Conservation (phyloP, 35 echinoderm and acorn worm genomes). For the Lytechinus pictus region DNA sequence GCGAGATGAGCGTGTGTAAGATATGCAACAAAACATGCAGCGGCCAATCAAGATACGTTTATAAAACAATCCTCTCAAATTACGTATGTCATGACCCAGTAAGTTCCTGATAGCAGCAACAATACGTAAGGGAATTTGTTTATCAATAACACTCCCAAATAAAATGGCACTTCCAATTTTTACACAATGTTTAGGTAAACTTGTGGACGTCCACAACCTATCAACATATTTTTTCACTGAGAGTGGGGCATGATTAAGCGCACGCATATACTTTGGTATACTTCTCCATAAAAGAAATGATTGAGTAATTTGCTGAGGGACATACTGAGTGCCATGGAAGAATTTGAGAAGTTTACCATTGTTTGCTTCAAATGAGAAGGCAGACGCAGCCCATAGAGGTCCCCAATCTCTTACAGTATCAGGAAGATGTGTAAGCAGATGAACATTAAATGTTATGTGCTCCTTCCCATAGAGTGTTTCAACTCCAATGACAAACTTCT, state of each 20-base stretch:
- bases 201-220: conserved; percentile 1
- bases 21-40: background rate
- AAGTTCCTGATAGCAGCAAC: background rate
- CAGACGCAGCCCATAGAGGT: conserved; percentile 58
- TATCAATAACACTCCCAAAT: background rate
- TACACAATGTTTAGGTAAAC: too few relatives aligned
- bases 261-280: background rate
- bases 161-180: background rate
- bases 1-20: background rate
- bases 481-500: conserved; percentile 62
- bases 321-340: conserved; percentile 61
- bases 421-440: conserved; percentile 37
- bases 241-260: background rate
- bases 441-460: conserved; percentile 50
- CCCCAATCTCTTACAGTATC: conserved; percentile 56
- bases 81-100: background rate
- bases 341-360: conserved; percentile 61
- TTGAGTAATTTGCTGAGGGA: conserved; percentile 33
- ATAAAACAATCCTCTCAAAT: background rate
- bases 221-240: conserved; percentile 20
- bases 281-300: conserved; percentile 16
- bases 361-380: conserved; percentile 54
- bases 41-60: background rate
- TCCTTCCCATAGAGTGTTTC: conserved; percentile 58
- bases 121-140: background rate